These are phyloP conservation scores for Pluvialis apricaria DNA, from an alignment of 2,113 vertebrate genomes.

Conservation along the genomic window DNA sequence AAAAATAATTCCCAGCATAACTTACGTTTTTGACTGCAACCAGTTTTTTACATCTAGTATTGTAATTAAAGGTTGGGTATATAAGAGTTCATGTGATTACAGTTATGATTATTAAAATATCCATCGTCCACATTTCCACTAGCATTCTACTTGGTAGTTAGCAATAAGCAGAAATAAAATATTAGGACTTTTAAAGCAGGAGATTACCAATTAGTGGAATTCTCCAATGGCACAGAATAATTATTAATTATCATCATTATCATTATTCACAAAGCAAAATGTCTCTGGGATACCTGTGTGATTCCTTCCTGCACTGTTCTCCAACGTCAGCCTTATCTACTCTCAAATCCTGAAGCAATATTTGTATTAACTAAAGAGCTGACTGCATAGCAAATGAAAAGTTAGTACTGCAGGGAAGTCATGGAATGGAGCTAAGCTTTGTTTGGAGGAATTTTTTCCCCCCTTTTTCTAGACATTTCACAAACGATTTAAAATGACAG, in stretches of 20 bases:
- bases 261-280: conserved; percentile 61
- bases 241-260: conserved; percentile 73
- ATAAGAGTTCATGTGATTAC: conserved; percentile 58
- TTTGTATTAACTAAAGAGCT: conserved; percentile 34
- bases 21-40: conserved; percentile 51
- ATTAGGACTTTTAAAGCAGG: conserved; percentile 73
- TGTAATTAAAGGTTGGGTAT: conserved; percentile 72
- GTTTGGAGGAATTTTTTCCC: not conserved
- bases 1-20: conserved; percentile 59
- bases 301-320: conserved; percentile 33
- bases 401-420: not conserved
- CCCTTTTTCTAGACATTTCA: not conserved
- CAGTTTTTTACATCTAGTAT: conserved; percentile 55
- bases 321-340: conserved; percentile 17
- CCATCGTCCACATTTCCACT: conserved; percentile 66
- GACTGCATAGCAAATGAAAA: conserved; percentile 22
- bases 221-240: conserved; percentile 70
- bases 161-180: conserved; percentile 76
- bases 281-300: conserved; percentile 55
- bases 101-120: conserved; percentile 71
- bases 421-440: not conserved
- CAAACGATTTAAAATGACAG: not conserved
- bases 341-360: conserved; percentile 56
- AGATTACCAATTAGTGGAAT: conserved; percentile 71
- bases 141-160: conserved; percentile 70